Evolutionary conservation across 2,888 invertebrate species (phyloP).

Genomic region (Pelosia muscerda): DNA sequence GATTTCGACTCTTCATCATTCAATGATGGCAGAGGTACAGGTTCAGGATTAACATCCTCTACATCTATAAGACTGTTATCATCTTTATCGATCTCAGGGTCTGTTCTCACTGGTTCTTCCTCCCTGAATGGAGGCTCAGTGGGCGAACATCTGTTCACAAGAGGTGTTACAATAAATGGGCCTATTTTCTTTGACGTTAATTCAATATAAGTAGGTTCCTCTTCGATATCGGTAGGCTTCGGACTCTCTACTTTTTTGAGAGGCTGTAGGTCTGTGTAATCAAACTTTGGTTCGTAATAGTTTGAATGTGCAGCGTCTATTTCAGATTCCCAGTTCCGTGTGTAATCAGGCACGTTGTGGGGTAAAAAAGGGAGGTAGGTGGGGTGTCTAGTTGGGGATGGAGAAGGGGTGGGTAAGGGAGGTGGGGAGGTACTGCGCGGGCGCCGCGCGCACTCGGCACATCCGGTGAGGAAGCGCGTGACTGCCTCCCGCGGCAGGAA

Average conservation of each 20-base stretch:
- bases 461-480: conserved; percentile 97
- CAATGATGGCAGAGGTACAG: conserved; percentile 57
- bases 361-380: conserved; percentile 79
- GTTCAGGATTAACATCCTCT: conserved; percentile 77
- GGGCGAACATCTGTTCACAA: conserved; percentile 70
- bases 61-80: conserved; percentile 82
- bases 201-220: conserved; percentile 82
- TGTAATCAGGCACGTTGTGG: conserved; percentile 79
- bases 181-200: conserved; percentile 76
- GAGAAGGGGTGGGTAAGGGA: conserved; percentile 83
- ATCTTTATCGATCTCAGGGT: conserved; percentile 83
- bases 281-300: conserved; percentile 79
- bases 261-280: conserved; percentile 78
- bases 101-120: conserved; percentile 77
- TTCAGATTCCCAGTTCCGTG: conserved; percentile 85
- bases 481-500: conserved; percentile 98
- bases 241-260: conserved; percentile 80
- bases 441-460: conserved; percentile 96
- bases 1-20: conserved; percentile 60
- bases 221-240: conserved; percentile 70
- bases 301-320: conserved; percentile 83
- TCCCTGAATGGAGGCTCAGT: conserved; percentile 77
- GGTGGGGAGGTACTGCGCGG: conserved; percentile 89
- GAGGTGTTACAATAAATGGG: conserved; percentile 64
- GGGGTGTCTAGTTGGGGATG: conserved; percentile 81